Percentiles rank a stretch among this genome's conserved stretches.
phyloP scores from a whole-genome alignment of 2,797 vertebrate species.

The Gobionotothen gibberifrons region DNA sequence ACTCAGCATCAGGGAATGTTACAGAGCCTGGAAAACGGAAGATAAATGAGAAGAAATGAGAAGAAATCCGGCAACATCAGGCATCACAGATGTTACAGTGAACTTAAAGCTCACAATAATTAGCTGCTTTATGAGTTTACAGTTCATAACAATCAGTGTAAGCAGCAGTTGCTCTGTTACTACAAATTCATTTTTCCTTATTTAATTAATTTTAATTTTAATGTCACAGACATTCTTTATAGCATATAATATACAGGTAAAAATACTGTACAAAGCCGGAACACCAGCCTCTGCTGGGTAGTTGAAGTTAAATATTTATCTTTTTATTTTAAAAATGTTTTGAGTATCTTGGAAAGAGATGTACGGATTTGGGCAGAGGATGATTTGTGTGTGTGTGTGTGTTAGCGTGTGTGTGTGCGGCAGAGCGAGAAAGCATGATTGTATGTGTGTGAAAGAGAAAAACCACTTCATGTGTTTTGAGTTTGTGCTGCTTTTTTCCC shows the following conservation, averaged over 20 bases:
- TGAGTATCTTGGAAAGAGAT: conserved; percentile 70
- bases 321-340: conserved; percentile 51
- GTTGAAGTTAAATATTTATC: conserved; percentile 87
- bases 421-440: conserved; percentile 22
- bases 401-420: too few species aligned
- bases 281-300: conserved; percentile 85
- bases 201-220: conserved; percentile 88
- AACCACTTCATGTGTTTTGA: conserved; percentile 80
- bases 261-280: conserved; percentile 87
- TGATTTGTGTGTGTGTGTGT: too few species aligned
- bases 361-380: conserved; percentile 64
- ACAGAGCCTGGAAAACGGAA: conserved; percentile 56
- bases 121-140: conserved; percentile 86
- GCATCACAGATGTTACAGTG: conserved; percentile 64
- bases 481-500: conserved; percentile 80
- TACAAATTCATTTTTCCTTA: conserved; percentile 78
- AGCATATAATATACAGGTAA: conserved; percentile 85
- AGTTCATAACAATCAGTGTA: conserved; percentile 79
- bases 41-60: conserved; percentile 37
- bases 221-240: conserved; percentile 85
- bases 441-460: conserved; percentile 67
- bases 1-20: conserved; percentile 61
- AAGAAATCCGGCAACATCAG: conserved; percentile 50
- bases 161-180: conserved; percentile 80
- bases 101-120: conserved; percentile 70